Percentiles rank a stretch among this genome's conserved stretches.
Evolutionary conservation across 2,888 invertebrate species (phyloP).

Genomic region (Lathronympha strigana): DNA sequence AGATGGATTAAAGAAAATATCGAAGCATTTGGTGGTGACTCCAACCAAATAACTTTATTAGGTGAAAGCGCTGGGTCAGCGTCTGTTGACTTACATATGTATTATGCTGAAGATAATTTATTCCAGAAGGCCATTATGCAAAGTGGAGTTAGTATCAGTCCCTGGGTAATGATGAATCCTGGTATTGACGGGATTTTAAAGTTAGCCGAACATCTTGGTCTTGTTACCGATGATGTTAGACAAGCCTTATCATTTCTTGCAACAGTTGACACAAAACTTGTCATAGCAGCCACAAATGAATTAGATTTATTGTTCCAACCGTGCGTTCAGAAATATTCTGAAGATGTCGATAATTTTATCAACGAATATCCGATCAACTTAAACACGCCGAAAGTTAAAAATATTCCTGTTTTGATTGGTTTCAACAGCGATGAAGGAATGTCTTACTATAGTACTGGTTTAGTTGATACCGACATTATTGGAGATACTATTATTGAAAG

Average conservation of each 20-base stretch:
- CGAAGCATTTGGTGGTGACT: conserved; percentile 62
- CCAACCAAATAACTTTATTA: conserved; percentile 59
- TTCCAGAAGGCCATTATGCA: conserved; percentile 39
- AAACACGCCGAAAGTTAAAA: conserved; percentile 22
- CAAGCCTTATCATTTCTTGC: conserved; percentile 27
- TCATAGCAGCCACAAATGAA: conserved; percentile 27
- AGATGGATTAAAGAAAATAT: conserved; percentile 64
- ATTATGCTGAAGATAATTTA: conserved; percentile 33
- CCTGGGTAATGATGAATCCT: background rate
- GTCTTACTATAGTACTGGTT: background rate
- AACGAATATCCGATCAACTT: conserved; percentile 23
- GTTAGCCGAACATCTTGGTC: conserved; percentile 31
- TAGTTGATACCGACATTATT: background rate
- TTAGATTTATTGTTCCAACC: conserved; percentile 15
- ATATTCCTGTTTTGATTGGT: conserved; percentile 23
- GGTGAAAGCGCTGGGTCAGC: conserved; percentile 66
- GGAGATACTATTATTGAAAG: conserved; percentile 21
- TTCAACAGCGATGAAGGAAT: conserved; percentile 31
- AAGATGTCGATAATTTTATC: conserved; percentile 1
- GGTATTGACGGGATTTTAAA: conserved; percentile 23
- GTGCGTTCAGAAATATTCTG: conserved; percentile 12
- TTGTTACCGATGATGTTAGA: background rate
- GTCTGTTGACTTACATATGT: conserved; percentile 59
- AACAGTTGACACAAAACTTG: conserved; percentile 11
- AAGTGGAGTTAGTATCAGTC: conserved; percentile 28